Conservation (phyloP, 2,113 vertebrate genomes). For the Sinocyclocheilus grahami region DNA sequence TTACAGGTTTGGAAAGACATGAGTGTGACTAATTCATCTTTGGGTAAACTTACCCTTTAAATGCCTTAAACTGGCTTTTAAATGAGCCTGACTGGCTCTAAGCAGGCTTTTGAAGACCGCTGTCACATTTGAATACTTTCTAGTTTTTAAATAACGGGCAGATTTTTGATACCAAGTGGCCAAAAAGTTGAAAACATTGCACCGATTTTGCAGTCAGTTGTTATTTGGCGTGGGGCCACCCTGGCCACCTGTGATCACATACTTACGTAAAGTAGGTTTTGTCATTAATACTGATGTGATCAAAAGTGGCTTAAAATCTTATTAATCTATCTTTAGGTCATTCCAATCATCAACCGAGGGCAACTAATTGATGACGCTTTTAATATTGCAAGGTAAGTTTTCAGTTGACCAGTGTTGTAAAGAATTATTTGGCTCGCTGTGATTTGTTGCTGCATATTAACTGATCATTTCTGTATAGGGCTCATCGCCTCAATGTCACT, state of each 20-base stretch:
- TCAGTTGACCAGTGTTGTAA: neutral
- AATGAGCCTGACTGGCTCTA: no score
- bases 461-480: conserved; percentile 70
- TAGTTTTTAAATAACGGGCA: no score
- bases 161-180: no score
- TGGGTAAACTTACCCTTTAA: no score
- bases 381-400: conserved; percentile 80
- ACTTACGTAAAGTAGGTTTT: neutral
- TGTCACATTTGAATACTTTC: no score
- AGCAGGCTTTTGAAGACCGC: no score
- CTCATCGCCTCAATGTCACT: conserved; percentile 66
- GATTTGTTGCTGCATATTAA: conserved; percentile 3
- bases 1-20: no score
- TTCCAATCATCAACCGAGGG: conserved; percentile 86
- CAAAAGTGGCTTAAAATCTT: neutral
- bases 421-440: neutral
- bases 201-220: no score
- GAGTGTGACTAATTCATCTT: no score
- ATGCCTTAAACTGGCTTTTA: no score
- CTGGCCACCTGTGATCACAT: neutral
- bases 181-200: no score
- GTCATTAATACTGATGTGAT: neutral
- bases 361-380: conserved; percentile 91
- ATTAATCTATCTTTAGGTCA: conserved; percentile 65
- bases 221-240: no score